Conservation (phyloP, 2,888 invertebrate species). For the Theretra japonica region DNA sequence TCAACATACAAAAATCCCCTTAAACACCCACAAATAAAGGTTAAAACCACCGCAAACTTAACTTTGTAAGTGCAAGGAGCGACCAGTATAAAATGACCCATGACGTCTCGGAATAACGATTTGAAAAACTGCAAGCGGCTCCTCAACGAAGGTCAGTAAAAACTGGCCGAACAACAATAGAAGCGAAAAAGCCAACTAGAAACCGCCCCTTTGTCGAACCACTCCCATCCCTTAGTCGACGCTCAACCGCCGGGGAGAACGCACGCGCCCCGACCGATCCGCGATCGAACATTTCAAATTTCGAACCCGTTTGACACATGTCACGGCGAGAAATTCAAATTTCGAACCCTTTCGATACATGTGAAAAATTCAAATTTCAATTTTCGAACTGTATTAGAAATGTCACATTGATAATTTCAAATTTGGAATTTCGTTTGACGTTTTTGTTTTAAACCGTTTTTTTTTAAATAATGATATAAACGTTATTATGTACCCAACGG, state of each 20-base stretch:
- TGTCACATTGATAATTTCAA: no score
- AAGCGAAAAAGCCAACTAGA: conserved; percentile 75
- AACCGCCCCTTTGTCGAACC: conserved; percentile 75
- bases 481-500: conserved; percentile 78
- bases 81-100: conserved; percentile 54
- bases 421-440: no score
- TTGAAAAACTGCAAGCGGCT: conserved; percentile 18
- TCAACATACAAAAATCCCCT: neutral
- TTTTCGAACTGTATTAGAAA: no score
- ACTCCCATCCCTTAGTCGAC: conserved; percentile 72
- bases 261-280: conserved; percentile 46
- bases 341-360: no score
- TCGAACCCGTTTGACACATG: conserved; percentile 24
- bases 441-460: neutral
- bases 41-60: conserved; percentile 40
- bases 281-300: conserved; percentile 29
- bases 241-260: conserved; percentile 47
- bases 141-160: conserved; percentile 50
- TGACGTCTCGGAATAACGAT: neutral
- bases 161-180: conserved; percentile 67
- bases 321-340: conserved; percentile 30
- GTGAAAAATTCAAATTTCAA: no score
- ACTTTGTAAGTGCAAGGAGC: conserved; percentile 56
- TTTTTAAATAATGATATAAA: conserved; percentile 17
- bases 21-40: neutral